A percentile compares a stretch with the other conserved stretches of the same genome.
Evolutionary conservation across 2,113 vertebrate species (phyloP).

Genomic region (Lathamus discolor): DNA sequence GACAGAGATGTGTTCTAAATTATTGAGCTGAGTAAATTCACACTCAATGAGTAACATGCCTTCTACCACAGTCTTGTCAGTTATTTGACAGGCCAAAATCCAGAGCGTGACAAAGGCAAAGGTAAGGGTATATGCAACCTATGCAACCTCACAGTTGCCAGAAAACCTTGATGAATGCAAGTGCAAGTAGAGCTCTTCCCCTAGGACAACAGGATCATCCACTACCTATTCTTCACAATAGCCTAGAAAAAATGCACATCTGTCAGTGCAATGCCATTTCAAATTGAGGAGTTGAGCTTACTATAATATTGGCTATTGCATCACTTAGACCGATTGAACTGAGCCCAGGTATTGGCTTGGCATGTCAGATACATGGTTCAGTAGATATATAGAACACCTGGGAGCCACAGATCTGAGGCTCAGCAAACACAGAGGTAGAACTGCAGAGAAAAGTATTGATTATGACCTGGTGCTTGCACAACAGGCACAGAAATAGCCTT

Average conservation of each 20-base stretch:
- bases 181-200: constrained; percentile 61
- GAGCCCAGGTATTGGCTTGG: constrained; percentile 76
- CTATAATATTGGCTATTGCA: constrained; percentile 61
- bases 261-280: constrained; percentile 44
- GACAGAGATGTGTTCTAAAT: not conserved
- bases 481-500: constrained; percentile 82
- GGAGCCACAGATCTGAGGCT: constrained; percentile 71
- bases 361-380: constrained; percentile 73
- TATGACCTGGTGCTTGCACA: constrained; percentile 35
- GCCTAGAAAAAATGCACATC: constrained; percentile 67
- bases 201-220: constrained; percentile 54
- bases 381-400: constrained; percentile 83
- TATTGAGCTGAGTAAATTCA: constrained; percentile 1
- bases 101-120: constrained; percentile 71
- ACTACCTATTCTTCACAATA: constrained; percentile 57
- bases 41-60: constrained; percentile 9
- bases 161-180: constrained; percentile 70
- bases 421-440: constrained; percentile 72
- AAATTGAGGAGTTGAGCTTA: constrained; percentile 56
- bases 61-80: constrained; percentile 53
- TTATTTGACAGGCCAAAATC: constrained; percentile 67
- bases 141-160: constrained; percentile 5
- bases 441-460: constrained; percentile 48
- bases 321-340: constrained; percentile 72
- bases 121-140: constrained; percentile 37